Conservation (phyloP, 2,888 invertebrate species). For the Hipparchia sbordonii region DNA sequence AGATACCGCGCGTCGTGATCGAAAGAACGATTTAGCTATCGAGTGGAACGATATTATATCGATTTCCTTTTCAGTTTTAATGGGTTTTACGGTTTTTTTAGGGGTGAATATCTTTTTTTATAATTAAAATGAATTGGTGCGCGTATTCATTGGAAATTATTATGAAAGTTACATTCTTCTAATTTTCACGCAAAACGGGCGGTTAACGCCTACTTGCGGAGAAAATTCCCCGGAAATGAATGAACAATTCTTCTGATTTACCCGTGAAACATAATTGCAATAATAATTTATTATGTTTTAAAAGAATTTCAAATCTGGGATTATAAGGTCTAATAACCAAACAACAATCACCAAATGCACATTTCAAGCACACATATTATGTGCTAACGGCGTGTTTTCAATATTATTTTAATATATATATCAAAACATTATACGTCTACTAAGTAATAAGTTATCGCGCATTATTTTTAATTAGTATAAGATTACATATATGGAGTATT, state of each 20-base stretch:
- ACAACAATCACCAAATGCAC: no score
- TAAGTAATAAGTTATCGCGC: not conserved
- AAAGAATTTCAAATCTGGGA: no score
- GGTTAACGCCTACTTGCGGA: no score
- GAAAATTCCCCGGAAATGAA: no score
- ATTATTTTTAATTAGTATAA: constrained; percentile 17
- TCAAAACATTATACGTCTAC: not conserved
- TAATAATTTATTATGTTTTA: no score
- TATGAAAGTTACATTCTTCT: no score
- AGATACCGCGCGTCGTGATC: constrained; percentile 66
- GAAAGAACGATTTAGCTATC: constrained; percentile 55
- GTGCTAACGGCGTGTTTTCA: no score
- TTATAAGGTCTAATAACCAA: no score
- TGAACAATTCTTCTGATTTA: no score
- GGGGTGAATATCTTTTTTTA: not conserved
- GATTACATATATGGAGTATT: constrained; percentile 19
- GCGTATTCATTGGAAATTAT: not conserved
- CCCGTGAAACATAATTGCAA: no score
- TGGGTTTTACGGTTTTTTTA: constrained; percentile 22
- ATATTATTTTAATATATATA: not conserved
- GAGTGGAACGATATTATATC: constrained; percentile 46
- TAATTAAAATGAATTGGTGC: not conserved
- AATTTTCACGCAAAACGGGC: no score
- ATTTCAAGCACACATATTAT: no score
- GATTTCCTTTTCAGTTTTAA: constrained; percentile 37